phyloP scores from a whole-genome alignment of 2,888 invertebrate species.

The Dascillus cervinus region DNA sequence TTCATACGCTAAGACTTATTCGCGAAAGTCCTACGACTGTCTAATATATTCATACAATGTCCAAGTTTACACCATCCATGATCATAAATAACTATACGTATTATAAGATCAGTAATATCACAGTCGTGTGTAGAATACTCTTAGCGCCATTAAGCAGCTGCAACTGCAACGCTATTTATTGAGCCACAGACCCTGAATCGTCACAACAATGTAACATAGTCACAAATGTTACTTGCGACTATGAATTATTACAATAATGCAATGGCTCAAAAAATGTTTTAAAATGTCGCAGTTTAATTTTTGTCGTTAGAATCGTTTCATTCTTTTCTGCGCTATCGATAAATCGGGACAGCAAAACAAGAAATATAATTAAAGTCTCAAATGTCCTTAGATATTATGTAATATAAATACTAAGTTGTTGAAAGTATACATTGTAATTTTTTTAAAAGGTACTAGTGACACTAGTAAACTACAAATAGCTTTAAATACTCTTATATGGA shows the following conservation, averaged over 20 bases:
- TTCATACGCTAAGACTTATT: slow-evolving; percentile 37
- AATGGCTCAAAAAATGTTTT: slow-evolving; percentile 4
- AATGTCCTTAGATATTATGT: slow-evolving; percentile 9
- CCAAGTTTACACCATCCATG: slow-evolving; percentile 24
- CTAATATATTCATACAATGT: slow-evolving; percentile 22
- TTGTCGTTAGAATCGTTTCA: background rate
- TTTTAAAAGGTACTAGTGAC: slow-evolving; percentile 18
- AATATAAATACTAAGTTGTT: slow-evolving; percentile 15
- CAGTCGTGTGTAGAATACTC: slow-evolving; percentile 42
- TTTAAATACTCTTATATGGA: slow-evolving; percentile 16
- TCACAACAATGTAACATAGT: slow-evolving; percentile 16
- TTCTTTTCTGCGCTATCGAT: slow-evolving; percentile 11
- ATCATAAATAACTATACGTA: slow-evolving; percentile 29
- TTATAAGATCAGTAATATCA: slow-evolving; percentile 40
- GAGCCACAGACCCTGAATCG: slow-evolving; percentile 17
- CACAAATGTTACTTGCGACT: slow-evolving; percentile 6
- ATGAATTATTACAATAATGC: background rate
- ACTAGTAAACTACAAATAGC: slow-evolving; percentile 23
- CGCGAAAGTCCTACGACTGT: slow-evolving; percentile 29
- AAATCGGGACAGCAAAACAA: slow-evolving; percentile 19
- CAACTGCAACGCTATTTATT: slow-evolving; percentile 37
- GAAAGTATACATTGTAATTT: slow-evolving; percentile 17
- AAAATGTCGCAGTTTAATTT: slow-evolving; percentile 3
- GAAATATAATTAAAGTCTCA: slow-evolving; percentile 13
- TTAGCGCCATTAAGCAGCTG: slow-evolving; percentile 41